Percentiles rank a stretch among this genome's conserved stretches.
Evolutionary conservation across 2,888 invertebrate species (phyloP).

Genomic region (Mesorhabditis spiculigera): DNA sequence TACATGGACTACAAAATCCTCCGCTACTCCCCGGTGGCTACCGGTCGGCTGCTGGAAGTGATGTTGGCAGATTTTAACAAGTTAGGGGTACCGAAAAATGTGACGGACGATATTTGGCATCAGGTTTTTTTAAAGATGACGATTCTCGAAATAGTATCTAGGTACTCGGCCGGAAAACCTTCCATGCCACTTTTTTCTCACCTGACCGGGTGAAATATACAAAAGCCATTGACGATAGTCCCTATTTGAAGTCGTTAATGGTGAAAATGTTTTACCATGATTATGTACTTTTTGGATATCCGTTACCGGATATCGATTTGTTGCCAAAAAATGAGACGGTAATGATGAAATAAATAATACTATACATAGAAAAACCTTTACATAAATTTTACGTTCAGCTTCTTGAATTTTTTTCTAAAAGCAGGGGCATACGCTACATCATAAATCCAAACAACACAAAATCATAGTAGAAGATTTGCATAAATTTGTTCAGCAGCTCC

Average conservation of each 20-base stretch:
- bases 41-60: neutral
- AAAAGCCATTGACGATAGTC: neutral
- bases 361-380: too few relatives aligned
- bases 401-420: too few relatives aligned
- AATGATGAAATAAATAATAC: too few relatives aligned
- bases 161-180: neutral
- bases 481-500: too few relatives aligned
- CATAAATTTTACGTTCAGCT: too few relatives aligned
- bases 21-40: neutral
- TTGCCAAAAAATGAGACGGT: too few relatives aligned
- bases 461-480: too few relatives aligned
- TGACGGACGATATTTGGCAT: neutral
- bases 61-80: neutral
- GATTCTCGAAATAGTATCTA: neutral
- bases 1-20: constrained; percentile 4
- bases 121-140: neutral
- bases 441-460: too few relatives aligned
- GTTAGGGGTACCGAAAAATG: neutral
- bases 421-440: too few relatives aligned
- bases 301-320: neutral
- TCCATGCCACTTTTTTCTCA: neutral
- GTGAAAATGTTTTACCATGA: constrained; percentile 5
- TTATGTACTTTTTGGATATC: neutral
- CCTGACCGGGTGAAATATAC: neutral
- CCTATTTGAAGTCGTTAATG: neutral